Conservation (phyloP, 2,113 vertebrate genomes). For the Periophthalmus modestus region DNA sequence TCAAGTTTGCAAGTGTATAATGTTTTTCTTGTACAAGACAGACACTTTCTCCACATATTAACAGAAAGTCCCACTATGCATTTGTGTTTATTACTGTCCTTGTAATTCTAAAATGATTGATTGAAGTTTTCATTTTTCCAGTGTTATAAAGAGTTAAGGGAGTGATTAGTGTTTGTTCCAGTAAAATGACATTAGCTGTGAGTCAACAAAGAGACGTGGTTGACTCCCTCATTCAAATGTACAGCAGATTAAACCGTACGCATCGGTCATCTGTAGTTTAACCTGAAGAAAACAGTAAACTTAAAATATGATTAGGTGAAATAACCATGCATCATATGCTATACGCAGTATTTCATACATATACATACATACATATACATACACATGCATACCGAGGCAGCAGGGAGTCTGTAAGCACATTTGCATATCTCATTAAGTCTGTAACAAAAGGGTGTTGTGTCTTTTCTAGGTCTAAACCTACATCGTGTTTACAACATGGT, state of each 20-base stretch:
- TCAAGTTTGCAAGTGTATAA: neutral
- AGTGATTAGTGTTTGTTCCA: constrained; percentile 1
- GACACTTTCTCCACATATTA: neutral
- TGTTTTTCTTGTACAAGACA: neutral
- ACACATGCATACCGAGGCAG: neutral
- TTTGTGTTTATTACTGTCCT: neutral
- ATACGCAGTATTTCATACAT: neutral
- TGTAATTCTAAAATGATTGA: neutral
- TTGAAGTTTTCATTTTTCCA: neutral
- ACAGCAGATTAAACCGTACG: constrained; percentile 23
- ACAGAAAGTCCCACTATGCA: neutral
- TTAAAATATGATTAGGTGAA: neutral
- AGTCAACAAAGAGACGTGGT: constrained; percentile 46
- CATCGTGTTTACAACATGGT: constrained; percentile 6
- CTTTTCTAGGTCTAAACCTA: neutral
- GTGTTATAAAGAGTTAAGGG: neutral
- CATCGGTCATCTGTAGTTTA: constrained; percentile 16
- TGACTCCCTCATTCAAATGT: constrained; percentile 44
- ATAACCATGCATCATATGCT: neutral
- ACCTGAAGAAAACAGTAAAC: neutral
- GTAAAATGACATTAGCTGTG: constrained; percentile 17
- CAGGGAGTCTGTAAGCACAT: constrained; percentile 1
- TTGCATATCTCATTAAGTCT: constrained; percentile 3
- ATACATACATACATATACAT: neutral
- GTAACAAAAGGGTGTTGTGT: neutral